These are phyloP conservation scores for Choloepus hoffmanni DNA, from an alignment of 2,113 vertebrate species.

Conservation along the genomic window DNA sequence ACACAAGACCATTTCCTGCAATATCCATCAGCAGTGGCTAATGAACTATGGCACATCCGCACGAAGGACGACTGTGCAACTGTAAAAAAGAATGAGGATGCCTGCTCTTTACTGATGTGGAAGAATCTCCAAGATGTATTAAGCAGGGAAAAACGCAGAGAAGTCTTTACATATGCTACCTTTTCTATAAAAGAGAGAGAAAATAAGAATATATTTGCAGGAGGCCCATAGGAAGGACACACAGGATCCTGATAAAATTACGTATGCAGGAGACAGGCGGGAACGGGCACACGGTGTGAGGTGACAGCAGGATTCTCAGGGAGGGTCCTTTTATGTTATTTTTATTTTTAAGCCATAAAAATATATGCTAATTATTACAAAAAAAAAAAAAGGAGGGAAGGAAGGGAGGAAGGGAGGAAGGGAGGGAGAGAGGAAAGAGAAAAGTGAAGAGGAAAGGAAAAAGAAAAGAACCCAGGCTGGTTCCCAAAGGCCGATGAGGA, in stretches of 20 bases:
- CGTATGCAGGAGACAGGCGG: fast-evolving
- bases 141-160: too few species aligned
- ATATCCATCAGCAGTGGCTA: neutral
- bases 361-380: neutral
- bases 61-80: neutral
- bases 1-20: neutral
- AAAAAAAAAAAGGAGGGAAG: neutral
- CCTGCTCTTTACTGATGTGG: neutral
- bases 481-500: neutral
- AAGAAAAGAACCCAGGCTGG: neutral
- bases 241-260: neutral
- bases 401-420: neutral
- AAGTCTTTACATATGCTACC: neutral
- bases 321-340: neutral
- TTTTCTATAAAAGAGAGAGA: neutral
- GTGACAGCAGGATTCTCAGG: neutral
- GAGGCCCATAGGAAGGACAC: neutral
- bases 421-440: neutral
- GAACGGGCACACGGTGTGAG: too few species aligned
- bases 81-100: neutral
- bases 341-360: neutral
- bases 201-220: neutral
- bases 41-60: too few species aligned
- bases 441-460: too few species aligned
- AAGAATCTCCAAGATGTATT: neutral